phyloP scores from a whole-genome alignment of 2,113 vertebrate species.

The Syngnathus floridae region DNA sequence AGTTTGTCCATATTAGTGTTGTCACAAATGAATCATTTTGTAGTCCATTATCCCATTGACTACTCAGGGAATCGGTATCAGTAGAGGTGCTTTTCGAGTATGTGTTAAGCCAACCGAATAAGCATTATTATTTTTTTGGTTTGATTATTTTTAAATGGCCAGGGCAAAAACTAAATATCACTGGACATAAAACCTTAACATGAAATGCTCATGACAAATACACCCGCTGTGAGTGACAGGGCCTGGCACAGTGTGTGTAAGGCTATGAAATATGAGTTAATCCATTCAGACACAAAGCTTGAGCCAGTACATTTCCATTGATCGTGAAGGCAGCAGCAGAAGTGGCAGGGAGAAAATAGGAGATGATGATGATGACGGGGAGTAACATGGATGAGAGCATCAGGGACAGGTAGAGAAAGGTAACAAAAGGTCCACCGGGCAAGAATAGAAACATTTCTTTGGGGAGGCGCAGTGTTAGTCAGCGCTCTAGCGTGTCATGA shows the following conservation, averaged over 20 bases:
- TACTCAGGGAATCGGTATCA: too few relatives aligned
- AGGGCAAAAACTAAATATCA: too few relatives aligned
- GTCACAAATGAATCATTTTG: too few relatives aligned
- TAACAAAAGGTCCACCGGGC: slow-evolving; percentile 23
- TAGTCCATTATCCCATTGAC: too few relatives aligned
- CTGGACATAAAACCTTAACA: too few relatives aligned
- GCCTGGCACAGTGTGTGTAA: background rate
- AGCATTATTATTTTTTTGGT: too few relatives aligned
- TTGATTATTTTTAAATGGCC: too few relatives aligned
- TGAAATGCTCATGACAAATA: too few relatives aligned
- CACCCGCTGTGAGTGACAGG: background rate
- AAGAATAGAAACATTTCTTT: slow-evolving; percentile 13
- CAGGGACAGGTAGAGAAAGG: slow-evolving; percentile 23
- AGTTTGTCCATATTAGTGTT: too few relatives aligned
- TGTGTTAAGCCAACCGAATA: too few relatives aligned
- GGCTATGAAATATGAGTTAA: slow-evolving; percentile 4
- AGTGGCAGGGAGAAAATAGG: slow-evolving; percentile 4
- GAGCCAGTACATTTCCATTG: slow-evolving; percentile 8
- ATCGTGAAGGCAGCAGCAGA: slow-evolving; percentile 14
- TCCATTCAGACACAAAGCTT: slow-evolving; percentile 16
- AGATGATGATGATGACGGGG: slow-evolving; percentile 20
- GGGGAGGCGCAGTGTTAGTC: slow-evolving; percentile 27
- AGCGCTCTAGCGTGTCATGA: slow-evolving; percentile 32
- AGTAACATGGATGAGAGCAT: slow-evolving; percentile 17
- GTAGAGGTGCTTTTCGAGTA: too few relatives aligned